Evolutionary conservation across 92 coral and sea anemone genomes (phyloP), one percentile per base, ranked within the genome.

Genomic region (Epizoanthus ramosus): DNA sequence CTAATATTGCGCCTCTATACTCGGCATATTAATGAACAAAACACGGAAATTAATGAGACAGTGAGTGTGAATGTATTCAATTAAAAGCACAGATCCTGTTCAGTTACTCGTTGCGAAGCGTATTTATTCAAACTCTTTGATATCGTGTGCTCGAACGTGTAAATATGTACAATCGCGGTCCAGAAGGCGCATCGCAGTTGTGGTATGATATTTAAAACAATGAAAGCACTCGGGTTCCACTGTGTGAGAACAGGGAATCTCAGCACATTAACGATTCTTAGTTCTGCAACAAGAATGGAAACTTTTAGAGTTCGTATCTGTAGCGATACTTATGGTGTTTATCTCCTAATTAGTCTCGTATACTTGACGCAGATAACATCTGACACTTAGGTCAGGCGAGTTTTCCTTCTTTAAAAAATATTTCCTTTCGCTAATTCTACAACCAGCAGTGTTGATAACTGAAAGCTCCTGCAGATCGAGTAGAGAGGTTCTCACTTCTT

Each of bases 1-100:
- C 85, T 80, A 86, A 83, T 89, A 80, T 89, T 79, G 80, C 86
- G 71, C 92, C 73, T 88, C 80, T 79, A 70, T 80, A 19, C 50
- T 79, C 43, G 58, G 79, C 74, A 83, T 80, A 71, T 75, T 85
- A 80, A 80, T 83, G 81, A 86, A 68, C 84, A 77, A 89, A 92
- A 84, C 85, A 35, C 88, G 90, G 82, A 89, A 87, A 92, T 92
- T 92, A 89, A 83, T 74, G 74, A 71, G 92, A 85, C 92, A 73
- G 84, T 18, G 87, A 72, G 63, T 61, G 87, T 80, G 87, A 85
- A 85, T 85, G 76, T 84, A 84, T 84, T 88, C 91, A 88, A 88
- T 88, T 88, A 88, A 60, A 74, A 41, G 82, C 77, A 14, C 9
- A 75, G 73, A 68, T 25, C 71, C 61, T 75, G 88, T 72, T 64